Base-by-base conservation (phyloP, 2,888 invertebrate species). In the Scelioninae gen. 1 region DNA sequence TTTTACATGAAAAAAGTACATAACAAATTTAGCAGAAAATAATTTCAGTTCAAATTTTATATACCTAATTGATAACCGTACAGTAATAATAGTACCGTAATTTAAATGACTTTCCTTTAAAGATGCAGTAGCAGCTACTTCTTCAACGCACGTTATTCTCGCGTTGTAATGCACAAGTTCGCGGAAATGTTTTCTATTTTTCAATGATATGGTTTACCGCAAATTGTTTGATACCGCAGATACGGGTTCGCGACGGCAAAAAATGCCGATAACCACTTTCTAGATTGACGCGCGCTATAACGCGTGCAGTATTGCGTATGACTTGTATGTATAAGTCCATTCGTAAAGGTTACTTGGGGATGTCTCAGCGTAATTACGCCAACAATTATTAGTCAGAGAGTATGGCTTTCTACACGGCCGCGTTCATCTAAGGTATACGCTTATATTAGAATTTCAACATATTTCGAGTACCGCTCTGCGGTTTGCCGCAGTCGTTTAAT, bases 121-220 rank as follows among this genome's bases (percentile, higher is more conserved):
- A 62, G 31, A 38, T 51, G 16, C 45, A 38, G 62, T 43, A 63
- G 23, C 34, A 45, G 13, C 11, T 34, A 38, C 45, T 68, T 29
- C 38, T 58, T 60, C 34, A 63, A 53, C 34, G 32, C 40, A 16
- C 29, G 13, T 62, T 68, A 62, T 79, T 65, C 11, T 38, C 47
- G 34, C 69, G 11, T 10, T 45, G 68, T 47, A 80, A 66, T 80
- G 40, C 38, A 23, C 62, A 49, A 72, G 60, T 74, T 80, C 74
- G 55, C 68, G 74, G 75, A 75, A 80, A 80, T 68, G 74, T 80
- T 80, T 80, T 68, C 62, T 68, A 68, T 66, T 80, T 78, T 80
- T 62, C 68, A 63, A 74, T 74, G 55, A 80, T 80, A 80, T 49
- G 74, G 74, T 68, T 68, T 62, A 68, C 80, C 74, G 68, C 80